These are phyloP conservation scores for Aleiodes testaceus DNA, from an alignment of 2,888 invertebrate genomes.

Conservation along the genomic window DNA sequence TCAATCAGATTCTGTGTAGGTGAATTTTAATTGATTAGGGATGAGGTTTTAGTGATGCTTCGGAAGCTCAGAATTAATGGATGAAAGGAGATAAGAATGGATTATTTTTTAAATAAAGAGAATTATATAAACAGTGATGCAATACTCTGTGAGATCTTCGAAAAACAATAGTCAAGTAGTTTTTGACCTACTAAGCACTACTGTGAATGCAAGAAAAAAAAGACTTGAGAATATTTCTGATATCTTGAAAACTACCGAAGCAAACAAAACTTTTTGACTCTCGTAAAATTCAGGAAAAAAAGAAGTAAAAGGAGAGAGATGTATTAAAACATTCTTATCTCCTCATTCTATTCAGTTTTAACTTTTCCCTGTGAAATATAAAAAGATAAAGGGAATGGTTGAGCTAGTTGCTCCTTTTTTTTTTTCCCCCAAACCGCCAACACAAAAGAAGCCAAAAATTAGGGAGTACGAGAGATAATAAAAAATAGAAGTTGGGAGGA, in stretches of 20 bases:
- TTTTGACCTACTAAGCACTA: too few relatives aligned
- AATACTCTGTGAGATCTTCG: too few relatives aligned
- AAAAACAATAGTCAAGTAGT: too few relatives aligned
- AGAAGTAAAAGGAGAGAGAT: not conserved
- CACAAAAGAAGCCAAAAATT: slow-evolving; percentile 18
- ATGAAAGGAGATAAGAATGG: too few relatives aligned
- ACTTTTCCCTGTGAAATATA: too few relatives aligned
- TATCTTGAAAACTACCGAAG: not conserved
- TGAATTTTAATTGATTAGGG: not conserved
- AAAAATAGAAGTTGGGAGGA: not conserved
- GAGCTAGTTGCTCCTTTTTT: not conserved
- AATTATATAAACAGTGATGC: too few relatives aligned
- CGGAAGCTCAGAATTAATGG: too few relatives aligned
- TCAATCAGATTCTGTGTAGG: not conserved
- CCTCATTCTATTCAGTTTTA: slow-evolving; percentile 15
- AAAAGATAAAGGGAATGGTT: too few relatives aligned
- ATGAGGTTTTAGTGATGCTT: too few relatives aligned
- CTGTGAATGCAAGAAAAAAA: too few relatives aligned
- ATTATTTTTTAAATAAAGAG: too few relatives aligned
- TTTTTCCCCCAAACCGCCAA: not conserved
- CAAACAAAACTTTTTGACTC: slow-evolving; percentile 23
- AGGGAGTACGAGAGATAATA: not conserved
- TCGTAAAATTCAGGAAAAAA: not conserved
- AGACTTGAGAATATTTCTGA: slow-evolving; percentile 4
- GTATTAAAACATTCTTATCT: slow-evolving; percentile 27